These are phyloP conservation scores for Parascotia fuliginaria DNA, from an alignment of 2,888 invertebrate species.

Conservation along the genomic window DNA sequence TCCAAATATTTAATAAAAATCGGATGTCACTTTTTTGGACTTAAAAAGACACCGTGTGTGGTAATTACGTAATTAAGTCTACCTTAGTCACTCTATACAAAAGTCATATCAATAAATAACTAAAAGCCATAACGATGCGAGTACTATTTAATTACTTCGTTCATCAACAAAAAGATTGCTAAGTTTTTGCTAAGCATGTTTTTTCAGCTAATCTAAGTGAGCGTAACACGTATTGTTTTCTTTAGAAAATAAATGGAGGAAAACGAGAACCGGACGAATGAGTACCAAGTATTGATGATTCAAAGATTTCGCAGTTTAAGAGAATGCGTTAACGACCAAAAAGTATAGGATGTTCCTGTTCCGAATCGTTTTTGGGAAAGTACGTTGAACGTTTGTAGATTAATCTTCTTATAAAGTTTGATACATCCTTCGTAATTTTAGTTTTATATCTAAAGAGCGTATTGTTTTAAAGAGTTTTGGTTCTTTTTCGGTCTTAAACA, in stretches of 20 bases:
- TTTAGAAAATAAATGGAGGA: conserved; percentile 43
- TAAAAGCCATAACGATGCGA: not conserved
- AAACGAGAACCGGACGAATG: conserved; percentile 42
- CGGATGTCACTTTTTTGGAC: too few relatives aligned
- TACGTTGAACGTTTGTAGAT: not conserved
- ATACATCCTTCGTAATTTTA: too few relatives aligned
- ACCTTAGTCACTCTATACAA: not conserved
- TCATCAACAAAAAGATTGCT: conserved; percentile 10
- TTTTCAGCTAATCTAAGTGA: conserved; percentile 27
- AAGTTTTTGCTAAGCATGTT: conserved; percentile 21
- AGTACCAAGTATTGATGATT: conserved; percentile 53
- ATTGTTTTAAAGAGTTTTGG: too few relatives aligned
- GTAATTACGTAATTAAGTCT: too few relatives aligned
- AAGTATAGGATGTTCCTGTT: not conserved
- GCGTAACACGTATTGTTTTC: conserved; percentile 25
- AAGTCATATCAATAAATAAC: not conserved
- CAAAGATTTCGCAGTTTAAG: conserved; percentile 40
- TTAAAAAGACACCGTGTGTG: too few relatives aligned
- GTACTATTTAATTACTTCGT: conserved; percentile 19
- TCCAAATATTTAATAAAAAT: too few relatives aligned
- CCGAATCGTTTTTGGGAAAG: not conserved
- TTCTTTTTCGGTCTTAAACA: too few relatives aligned
- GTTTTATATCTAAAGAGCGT: too few relatives aligned
- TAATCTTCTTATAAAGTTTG: too few relatives aligned
- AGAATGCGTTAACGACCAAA: conserved; percentile 11